A percentile compares a stretch with the other conserved stretches of the same genome.
Evolutionary conservation across 1,140 invertebrate species (phyloP).

Genomic region (Aradophagus sp.): DNA sequence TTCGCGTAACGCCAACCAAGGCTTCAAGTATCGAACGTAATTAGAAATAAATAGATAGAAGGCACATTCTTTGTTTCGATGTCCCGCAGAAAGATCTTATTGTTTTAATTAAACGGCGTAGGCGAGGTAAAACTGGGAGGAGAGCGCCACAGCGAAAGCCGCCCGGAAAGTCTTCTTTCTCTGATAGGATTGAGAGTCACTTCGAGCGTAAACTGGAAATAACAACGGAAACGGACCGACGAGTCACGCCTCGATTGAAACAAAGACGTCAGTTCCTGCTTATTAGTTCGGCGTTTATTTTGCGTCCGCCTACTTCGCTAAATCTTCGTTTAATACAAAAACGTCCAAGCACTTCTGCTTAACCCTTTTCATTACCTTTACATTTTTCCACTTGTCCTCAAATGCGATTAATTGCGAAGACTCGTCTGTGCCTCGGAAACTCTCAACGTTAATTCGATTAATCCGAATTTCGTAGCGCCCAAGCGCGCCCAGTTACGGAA

Average conservation of each 20-base stretch:
- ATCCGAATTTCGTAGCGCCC: no score
- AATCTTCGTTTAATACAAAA: slow-evolving; percentile 52
- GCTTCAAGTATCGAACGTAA: slow-evolving; percentile 74
- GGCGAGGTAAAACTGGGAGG: slow-evolving; percentile 50
- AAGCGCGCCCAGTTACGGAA: no score
- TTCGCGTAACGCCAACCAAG: slow-evolving; percentile 2
- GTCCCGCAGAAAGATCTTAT: slow-evolving; percentile 63
- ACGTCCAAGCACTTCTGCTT: slow-evolving; percentile 25
- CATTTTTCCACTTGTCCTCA: slow-evolving; percentile 19
- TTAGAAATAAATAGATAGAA: slow-evolving; percentile 75
- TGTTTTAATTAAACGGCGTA: slow-evolving; percentile 71
- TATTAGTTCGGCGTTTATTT: slow-evolving; percentile 70
- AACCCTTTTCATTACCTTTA: slow-evolving; percentile 32
- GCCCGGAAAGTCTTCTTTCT: slow-evolving; percentile 64
- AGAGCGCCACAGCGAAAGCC: slow-evolving; percentile 60
- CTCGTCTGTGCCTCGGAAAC: neutral
- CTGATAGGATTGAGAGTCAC: slow-evolving; percentile 72
- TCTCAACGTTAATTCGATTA: no score
- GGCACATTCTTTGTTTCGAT: slow-evolving; percentile 59
- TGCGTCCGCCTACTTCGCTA: slow-evolving; percentile 61
- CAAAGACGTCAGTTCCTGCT: slow-evolving; percentile 68
- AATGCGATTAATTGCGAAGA: slow-evolving; percentile 12
- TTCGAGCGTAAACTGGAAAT: slow-evolving; percentile 72
- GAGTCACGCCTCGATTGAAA: slow-evolving; percentile 71
- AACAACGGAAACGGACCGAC: slow-evolving; percentile 70